These are phyloP conservation scores for Sigmodon hispidus DNA, from an alignment of 2,113 vertebrate species.

Conservation along the genomic window DNA sequence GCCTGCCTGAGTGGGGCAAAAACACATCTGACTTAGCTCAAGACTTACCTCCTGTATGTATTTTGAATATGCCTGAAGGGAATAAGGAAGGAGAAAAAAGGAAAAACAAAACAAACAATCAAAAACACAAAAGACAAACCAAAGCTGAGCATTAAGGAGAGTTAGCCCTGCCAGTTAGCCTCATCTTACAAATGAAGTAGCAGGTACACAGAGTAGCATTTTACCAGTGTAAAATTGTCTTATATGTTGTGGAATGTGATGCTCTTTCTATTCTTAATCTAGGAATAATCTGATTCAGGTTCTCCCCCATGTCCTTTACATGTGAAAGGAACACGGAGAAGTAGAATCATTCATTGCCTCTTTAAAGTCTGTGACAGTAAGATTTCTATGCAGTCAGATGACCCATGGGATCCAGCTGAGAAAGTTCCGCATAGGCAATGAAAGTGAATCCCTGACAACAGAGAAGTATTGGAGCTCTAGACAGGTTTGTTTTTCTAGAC, in stretches of 20 bases:
- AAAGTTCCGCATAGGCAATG: background rate
- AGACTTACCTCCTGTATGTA: background rate
- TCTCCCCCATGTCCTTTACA: background rate
- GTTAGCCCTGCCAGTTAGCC: background rate
- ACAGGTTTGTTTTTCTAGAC: background rate
- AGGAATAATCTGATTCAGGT: background rate
- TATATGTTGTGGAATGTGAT: background rate
- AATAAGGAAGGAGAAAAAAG: background rate
- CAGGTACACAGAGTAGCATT: no score
- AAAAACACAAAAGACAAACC: no score
- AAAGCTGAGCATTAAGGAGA: background rate
- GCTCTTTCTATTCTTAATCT: background rate
- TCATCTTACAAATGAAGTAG: background rate
- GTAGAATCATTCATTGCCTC: background rate
- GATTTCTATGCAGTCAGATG: background rate
- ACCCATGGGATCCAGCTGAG: background rate
- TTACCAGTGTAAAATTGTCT: background rate
- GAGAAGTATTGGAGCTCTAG: background rate
- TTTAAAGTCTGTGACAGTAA: background rate
- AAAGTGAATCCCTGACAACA: background rate
- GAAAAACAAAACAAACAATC: background rate
- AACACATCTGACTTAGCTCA: background rate
- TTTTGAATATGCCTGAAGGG: background rate
- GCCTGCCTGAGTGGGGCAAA: conserved; percentile 64
- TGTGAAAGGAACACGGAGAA: background rate